phyloP scores from a whole-genome alignment of 2,888 invertebrate genomes.

The Drosophila macrospina region DNA sequence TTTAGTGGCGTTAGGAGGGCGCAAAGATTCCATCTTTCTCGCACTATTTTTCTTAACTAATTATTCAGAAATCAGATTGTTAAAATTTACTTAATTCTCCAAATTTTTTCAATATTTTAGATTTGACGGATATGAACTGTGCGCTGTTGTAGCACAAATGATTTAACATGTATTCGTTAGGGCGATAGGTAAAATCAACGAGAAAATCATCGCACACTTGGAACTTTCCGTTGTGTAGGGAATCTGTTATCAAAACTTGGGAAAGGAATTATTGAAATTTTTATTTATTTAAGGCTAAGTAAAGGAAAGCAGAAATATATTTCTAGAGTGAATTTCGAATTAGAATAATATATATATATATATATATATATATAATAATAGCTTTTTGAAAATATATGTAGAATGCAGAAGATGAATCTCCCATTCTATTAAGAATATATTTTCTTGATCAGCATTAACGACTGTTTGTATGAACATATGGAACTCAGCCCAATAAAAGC shows the following conservation, averaged over 20 bases:
- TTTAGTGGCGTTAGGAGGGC: constrained; percentile 33
- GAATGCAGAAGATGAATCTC: too few relatives aligned
- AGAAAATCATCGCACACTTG: constrained; percentile 45
- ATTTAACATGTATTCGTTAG: constrained; percentile 2
- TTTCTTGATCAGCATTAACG: too few relatives aligned
- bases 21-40: constrained; percentile 52
- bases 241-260: background rate
- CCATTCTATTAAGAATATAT: too few relatives aligned
- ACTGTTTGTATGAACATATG: too few relatives aligned
- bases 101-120: constrained; percentile 32
- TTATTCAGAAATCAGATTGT: constrained; percentile 2
- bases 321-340: too few relatives aligned
- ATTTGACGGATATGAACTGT: constrained; percentile 34
- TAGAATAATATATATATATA: too few relatives aligned
- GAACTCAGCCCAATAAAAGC: too few relatives aligned
- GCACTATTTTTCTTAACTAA: background rate
- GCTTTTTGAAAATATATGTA: too few relatives aligned
- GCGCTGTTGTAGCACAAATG: constrained; percentile 50
- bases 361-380: too few relatives aligned
- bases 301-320: too few relatives aligned
- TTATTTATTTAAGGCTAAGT: too few relatives aligned
- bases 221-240: background rate
- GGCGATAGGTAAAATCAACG: background rate
- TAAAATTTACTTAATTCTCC: constrained; percentile 3
- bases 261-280: too few relatives aligned